These are phyloP conservation scores for Podargus strigoides DNA, from an alignment of 2,797 vertebrate genomes.

Conservation along the genomic window DNA sequence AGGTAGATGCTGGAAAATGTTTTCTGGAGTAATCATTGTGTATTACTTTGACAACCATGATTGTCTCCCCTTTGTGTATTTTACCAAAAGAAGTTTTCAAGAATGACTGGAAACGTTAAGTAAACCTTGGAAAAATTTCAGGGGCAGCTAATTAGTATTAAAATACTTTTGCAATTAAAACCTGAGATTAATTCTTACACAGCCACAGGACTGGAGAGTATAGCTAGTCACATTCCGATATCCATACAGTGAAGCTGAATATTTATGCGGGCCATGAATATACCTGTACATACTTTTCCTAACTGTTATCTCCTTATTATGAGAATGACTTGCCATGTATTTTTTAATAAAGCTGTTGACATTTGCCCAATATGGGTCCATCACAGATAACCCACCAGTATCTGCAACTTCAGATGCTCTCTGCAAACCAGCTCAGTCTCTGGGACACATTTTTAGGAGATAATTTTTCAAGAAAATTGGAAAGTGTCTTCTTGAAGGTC, in stretches of 20 bases:
- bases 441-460: background rate
- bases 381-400: background rate
- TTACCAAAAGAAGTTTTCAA: slow-evolving; percentile 3
- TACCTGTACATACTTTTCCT: background rate
- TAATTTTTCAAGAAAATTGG: background rate
- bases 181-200: background rate
- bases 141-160: background rate
- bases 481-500: background rate
- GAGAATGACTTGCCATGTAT: background rate
- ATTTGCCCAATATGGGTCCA: background rate
- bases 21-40: slow-evolving; percentile 1
- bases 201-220: background rate
- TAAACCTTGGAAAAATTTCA: background rate
- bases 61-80: background rate
- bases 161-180: background rate
- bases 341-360: background rate
- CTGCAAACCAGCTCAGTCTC: background rate
- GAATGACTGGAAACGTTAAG: background rate
- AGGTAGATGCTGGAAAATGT: slow-evolving; percentile 7
- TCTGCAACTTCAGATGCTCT: background rate
- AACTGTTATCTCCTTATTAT: background rate
- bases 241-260: background rate
- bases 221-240: background rate
- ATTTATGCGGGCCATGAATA: background rate
- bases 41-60: slow-evolving; percentile 15